Evolutionary conservation across 2,888 invertebrate genomes (phyloP).

Genomic region (Hermaeophaga mercurialis): DNA sequence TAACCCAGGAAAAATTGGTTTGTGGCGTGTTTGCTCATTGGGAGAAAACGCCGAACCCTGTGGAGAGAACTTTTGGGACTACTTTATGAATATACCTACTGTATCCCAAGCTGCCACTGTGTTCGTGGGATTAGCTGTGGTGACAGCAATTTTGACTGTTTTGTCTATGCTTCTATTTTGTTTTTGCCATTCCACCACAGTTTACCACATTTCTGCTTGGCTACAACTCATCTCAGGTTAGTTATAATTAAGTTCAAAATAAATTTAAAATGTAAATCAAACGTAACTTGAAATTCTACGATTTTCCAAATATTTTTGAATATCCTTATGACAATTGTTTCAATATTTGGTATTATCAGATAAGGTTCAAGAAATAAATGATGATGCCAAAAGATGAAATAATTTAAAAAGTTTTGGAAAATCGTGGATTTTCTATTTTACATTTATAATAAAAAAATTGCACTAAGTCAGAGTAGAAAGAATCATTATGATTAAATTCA

Average conservation of each 20-base stretch:
- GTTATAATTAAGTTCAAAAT: slow-evolving; percentile 39
- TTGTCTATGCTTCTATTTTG: slow-evolving; percentile 90
- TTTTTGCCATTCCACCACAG: slow-evolving; percentile 90
- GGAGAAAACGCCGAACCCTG: slow-evolving; percentile 83
- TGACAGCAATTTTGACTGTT: slow-evolving; percentile 84
- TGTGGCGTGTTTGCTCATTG: slow-evolving; percentile 86
- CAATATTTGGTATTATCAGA: too few relatives aligned
- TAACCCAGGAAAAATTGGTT: slow-evolving; percentile 88
- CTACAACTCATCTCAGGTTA: slow-evolving; percentile 94
- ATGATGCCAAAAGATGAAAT: too few relatives aligned
- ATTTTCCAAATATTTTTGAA: too few relatives aligned
- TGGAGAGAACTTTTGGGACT: slow-evolving; percentile 76
- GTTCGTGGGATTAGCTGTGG: slow-evolving; percentile 84
- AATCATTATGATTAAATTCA: too few relatives aligned
- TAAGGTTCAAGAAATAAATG: too few relatives aligned
- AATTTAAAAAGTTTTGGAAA: too few relatives aligned
- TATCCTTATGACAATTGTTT: too few relatives aligned
- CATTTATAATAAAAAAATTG: too few relatives aligned
- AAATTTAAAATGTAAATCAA: too few relatives aligned
- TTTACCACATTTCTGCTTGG: slow-evolving; percentile 94
- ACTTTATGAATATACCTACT: slow-evolving; percentile 75
- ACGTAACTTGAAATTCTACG: too few relatives aligned
- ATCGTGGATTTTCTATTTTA: too few relatives aligned
- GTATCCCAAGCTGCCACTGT: slow-evolving; percentile 87
- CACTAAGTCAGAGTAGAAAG: too few relatives aligned